Conservation (phyloP, 2,888 invertebrate genomes). For the Metellina segmentata region DNA sequence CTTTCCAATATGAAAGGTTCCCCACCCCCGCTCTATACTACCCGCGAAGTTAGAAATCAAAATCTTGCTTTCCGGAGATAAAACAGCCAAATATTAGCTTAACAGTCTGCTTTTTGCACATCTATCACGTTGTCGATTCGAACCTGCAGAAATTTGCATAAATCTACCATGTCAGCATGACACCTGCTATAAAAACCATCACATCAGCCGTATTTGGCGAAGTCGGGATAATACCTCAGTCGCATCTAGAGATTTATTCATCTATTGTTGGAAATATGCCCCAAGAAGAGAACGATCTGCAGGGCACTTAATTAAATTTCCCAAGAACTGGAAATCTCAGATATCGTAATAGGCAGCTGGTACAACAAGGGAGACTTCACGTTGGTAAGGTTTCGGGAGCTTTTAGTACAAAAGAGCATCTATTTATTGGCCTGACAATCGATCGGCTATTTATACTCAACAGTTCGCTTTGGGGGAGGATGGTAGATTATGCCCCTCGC, state of each 20-base stretch:
- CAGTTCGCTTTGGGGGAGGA: background rate
- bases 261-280: background rate
- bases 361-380: background rate
- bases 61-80: too few relatives aligned
- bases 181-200: too few relatives aligned
- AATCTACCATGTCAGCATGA: too few relatives aligned
- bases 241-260: background rate
- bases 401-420: background rate
- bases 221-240: too few relatives aligned
- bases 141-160: too few relatives aligned
- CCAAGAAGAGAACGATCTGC: background rate
- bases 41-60: too few relatives aligned
- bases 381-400: background rate
- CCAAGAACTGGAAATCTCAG: background rate
- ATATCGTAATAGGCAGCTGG: background rate
- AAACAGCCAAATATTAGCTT: too few relatives aligned
- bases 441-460: background rate
- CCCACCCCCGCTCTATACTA: too few relatives aligned
- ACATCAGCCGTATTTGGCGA: too few relatives aligned
- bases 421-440: background rate
- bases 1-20: too few relatives aligned
- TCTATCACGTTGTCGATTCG: too few relatives aligned
- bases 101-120: too few relatives aligned
- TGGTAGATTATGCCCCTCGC: background rate
- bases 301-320: background rate